A percentile compares a stretch with the other conserved stretches of the same genome.
Conservation (phyloP, 2,113 vertebrate species). For the Burhinus bistriatus region DNA sequence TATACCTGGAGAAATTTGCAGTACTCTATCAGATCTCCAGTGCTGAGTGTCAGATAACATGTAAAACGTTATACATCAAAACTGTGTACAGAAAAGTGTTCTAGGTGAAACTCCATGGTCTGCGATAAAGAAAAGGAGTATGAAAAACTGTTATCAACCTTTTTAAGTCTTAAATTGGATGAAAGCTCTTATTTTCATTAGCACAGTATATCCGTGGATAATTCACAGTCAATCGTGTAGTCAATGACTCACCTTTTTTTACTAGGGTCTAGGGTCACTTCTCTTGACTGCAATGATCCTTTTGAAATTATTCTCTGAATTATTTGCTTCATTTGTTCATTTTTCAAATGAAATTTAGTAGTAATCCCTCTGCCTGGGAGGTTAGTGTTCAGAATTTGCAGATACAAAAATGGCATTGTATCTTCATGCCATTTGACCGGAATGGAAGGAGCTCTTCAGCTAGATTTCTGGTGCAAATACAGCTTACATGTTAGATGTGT, state of each 20-base stretch:
- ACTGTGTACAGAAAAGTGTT: not conserved
- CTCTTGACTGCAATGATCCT: not conserved
- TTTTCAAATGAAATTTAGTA: not conserved
- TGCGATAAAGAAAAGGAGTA: not conserved
- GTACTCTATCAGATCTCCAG: not conserved
- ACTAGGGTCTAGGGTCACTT: not conserved
- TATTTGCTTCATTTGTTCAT: not conserved
- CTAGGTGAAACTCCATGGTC: not conserved
- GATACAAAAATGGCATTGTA: not conserved
- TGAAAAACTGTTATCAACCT: not conserved
- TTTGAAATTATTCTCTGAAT: not conserved
- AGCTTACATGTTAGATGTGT: too few relatives aligned
- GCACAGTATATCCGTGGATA: not conserved
- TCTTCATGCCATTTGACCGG: too few relatives aligned
- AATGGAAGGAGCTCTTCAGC: not conserved
- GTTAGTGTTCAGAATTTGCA: not conserved
- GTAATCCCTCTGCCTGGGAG: not conserved
- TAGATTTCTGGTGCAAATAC: not conserved
- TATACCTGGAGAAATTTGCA: not conserved
- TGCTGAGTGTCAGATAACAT: rapidly evolving
- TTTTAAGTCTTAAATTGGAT: not conserved
- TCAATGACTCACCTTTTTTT: not conserved
- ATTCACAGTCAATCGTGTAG: not conserved
- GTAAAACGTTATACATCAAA: not conserved
- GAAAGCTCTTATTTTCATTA: not conserved